Evolutionary conservation across 2,113 vertebrate genomes (phyloP).

Genomic region (Vidua chalybeata): DNA sequence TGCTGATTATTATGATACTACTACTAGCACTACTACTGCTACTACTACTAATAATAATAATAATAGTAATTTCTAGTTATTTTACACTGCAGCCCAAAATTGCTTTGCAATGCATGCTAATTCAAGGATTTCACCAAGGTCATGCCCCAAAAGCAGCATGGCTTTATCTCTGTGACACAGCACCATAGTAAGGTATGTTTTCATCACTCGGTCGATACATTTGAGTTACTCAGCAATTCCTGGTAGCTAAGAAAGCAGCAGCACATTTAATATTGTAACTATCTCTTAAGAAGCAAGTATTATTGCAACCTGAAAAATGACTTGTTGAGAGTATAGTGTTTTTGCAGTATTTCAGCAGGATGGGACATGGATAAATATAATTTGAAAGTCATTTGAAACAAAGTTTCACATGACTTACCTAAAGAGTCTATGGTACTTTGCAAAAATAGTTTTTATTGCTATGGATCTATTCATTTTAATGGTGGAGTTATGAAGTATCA

Average conservation of each 20-base stretch:
- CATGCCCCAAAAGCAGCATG: not conserved
- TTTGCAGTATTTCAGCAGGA: not conserved
- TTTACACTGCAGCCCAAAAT: not conserved
- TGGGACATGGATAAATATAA: not conserved
- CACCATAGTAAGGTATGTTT: not conserved
- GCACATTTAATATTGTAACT: not conserved
- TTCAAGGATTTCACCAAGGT: not conserved
- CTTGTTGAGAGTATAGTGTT: rapidly evolving
- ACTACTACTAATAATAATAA: too few species aligned
- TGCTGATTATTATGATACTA: not conserved
- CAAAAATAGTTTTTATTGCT: not conserved
- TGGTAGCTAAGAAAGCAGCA: not conserved
- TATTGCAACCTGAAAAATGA: not conserved
- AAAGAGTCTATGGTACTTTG: not conserved
- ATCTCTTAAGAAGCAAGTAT: not conserved
- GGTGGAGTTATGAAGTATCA: not conserved
- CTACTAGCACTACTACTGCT: too few species aligned
- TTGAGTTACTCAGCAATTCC: not conserved
- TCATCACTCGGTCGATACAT: not conserved
- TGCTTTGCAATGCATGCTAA: not conserved
- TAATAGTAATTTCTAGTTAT: not conserved
- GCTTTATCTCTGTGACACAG: not conserved
- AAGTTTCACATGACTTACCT: not conserved
- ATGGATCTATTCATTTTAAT: not conserved
- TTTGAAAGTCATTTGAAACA: not conserved